Percentiles rank a stretch among this genome's conserved stretches.
phyloP scores from a whole-genome alignment of 2,888 invertebrate genomes.

The Cephus pygmeus region DNA sequence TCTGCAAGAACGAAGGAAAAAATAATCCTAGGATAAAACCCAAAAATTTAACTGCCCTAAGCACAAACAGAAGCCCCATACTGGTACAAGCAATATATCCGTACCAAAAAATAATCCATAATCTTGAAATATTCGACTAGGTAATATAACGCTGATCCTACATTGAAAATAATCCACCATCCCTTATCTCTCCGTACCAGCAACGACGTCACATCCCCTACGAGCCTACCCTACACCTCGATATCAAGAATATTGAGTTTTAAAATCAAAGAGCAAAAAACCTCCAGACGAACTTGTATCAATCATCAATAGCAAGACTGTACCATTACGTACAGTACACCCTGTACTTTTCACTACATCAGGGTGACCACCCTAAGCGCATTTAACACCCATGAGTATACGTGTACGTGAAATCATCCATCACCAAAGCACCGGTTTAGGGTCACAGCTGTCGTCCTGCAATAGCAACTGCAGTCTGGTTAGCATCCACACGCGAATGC shows the following conservation, averaged over 20 bases:
- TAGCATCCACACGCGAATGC: not conserved
- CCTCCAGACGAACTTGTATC: not conserved
- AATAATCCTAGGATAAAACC: not conserved
- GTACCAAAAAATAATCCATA: not conserved
- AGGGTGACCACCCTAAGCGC: not conserved
- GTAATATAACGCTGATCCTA: not conserved
- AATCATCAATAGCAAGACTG: not conserved
- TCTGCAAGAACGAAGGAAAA: not conserved
- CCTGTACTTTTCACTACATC: not conserved
- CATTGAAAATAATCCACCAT: not conserved
- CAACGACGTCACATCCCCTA: not conserved
- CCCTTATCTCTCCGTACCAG: not conserved
- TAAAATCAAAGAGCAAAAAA: not conserved
- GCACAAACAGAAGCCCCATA: not conserved
- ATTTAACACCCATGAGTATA: slow-evolving; percentile 10
- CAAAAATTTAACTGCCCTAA: not conserved
- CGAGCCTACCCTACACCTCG: not conserved
- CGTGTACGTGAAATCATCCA: slow-evolving; percentile 43
- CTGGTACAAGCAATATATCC: not conserved
- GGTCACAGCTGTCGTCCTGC: not conserved
- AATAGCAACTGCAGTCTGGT: not conserved
- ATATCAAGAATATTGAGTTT: not conserved
- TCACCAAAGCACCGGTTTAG: not conserved
- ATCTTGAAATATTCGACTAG: not conserved
- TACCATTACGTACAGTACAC: not conserved